Conservation (phyloP, 2,113 vertebrate genomes). For the Hemichromis elongatus region DNA sequence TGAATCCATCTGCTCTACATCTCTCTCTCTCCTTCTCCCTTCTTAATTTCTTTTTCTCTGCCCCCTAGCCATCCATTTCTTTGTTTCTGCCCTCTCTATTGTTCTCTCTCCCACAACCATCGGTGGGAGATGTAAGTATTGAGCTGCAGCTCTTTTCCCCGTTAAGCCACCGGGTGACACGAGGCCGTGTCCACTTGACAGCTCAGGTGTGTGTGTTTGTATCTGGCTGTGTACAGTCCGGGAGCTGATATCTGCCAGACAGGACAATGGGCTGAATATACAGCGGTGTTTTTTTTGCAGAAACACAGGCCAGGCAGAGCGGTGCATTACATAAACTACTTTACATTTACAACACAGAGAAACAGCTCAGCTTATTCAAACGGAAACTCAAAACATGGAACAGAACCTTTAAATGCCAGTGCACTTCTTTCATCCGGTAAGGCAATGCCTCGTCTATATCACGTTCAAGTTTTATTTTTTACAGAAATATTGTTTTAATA, state of each 20-base stretch:
- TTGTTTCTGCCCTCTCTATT: neutral
- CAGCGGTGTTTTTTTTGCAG: neutral
- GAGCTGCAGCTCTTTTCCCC: neutral
- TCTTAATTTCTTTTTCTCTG: constrained; percentile 25
- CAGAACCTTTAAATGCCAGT: neutral
- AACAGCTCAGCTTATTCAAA: neutral
- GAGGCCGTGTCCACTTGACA: constrained; percentile 14
- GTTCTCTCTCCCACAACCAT: neutral
- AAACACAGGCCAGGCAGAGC: neutral
- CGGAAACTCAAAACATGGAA: neutral
- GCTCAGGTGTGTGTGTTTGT: neutral
- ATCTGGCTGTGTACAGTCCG: neutral
- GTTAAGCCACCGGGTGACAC: constrained; percentile 19
- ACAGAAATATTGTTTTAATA: too few relatives aligned
- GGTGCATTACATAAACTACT: neutral
- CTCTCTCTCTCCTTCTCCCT: constrained; percentile 2
- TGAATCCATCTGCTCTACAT: constrained; percentile 28
- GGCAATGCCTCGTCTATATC: too few relatives aligned
- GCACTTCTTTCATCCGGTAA: neutral
- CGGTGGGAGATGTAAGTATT: constrained; percentile 9
- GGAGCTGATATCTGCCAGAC: neutral
- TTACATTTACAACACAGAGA: neutral
- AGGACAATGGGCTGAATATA: neutral
- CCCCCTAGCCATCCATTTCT: constrained; percentile 21
- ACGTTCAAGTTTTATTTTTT: too few relatives aligned